Percentiles rank a stretch among this genome's conserved stretches.
phyloP scores from a whole-genome alignment of 2,113 vertebrate species.

The Myrmophylax atrothorax region DNA sequence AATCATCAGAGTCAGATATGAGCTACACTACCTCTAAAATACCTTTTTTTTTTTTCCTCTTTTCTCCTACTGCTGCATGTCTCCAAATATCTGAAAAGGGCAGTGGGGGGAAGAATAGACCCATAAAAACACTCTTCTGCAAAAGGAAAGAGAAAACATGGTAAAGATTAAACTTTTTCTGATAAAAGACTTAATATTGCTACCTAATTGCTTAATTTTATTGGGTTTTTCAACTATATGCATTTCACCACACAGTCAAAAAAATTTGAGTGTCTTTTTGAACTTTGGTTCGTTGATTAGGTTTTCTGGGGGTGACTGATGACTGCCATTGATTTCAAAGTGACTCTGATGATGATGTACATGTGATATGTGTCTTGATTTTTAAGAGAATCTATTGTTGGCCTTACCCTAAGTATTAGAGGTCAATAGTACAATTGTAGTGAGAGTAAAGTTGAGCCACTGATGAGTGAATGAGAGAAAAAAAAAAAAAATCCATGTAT shows the following conservation, averaged over 20 bases:
- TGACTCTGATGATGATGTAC: constrained; percentile 5
- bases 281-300: constrained; percentile 14
- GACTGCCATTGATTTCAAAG: constrained; percentile 32
- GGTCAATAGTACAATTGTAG: neutral
- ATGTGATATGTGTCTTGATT: neutral
- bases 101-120: rapidly evolving
- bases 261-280: neutral
- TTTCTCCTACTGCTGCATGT: neutral
- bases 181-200: neutral
- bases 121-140: neutral
- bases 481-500: neutral
- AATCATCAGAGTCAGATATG: neutral
- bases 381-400: neutral
- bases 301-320: constrained; percentile 29
- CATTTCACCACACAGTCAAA: neutral
- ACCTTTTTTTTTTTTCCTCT: neutral
- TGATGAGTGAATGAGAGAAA: neutral
- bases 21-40: neutral
- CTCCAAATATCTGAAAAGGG: neutral
- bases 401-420: neutral
- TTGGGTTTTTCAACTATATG: neutral
- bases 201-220: neutral
- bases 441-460: neutral
- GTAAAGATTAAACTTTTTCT: neutral
- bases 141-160: neutral